Evolutionary conservation across 2,888 invertebrate genomes (phyloP).

Genomic region (Mesorhabditis belari): DNA sequence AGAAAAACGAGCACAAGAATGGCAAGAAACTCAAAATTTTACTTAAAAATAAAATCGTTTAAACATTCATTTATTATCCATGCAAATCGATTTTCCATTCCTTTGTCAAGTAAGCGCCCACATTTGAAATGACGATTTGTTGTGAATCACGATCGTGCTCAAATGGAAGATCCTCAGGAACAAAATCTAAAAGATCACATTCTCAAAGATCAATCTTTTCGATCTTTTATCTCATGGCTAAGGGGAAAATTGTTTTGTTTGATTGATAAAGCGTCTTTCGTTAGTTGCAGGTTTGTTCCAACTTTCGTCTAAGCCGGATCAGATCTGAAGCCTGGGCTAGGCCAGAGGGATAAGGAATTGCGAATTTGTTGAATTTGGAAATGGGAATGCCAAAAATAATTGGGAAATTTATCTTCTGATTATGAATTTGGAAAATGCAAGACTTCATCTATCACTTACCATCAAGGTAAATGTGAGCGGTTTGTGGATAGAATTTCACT

Average conservation of each 20-base stretch:
- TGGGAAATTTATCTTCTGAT: background rate
- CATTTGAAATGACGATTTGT: slow-evolving; percentile 54
- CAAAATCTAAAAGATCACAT: slow-evolving; percentile 34
- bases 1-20: too few relatives aligned
- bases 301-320: too few relatives aligned
- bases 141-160: slow-evolving; percentile 33
- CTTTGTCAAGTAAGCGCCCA: slow-evolving; percentile 54
- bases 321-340: too few relatives aligned
- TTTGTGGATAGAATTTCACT: slow-evolving; percentile 53
- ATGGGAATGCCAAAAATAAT: too few relatives aligned
- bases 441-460: slow-evolving; percentile 21
- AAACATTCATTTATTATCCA: slow-evolving; percentile 9
- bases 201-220: background rate
- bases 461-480: slow-evolving; percentile 51
- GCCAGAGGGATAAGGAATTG: too few relatives aligned
- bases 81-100: slow-evolving; percentile 52
- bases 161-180: slow-evolving; percentile 34
- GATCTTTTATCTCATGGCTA: background rate
- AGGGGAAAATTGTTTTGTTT: background rate
- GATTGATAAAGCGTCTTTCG: too few relatives aligned
- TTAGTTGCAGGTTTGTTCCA: too few relatives aligned
- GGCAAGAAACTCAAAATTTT: background rate
- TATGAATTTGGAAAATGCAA: background rate
- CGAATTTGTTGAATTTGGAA: too few relatives aligned
- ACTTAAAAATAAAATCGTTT: too few relatives aligned